Evolutionary conservation across 2,888 invertebrate species (phyloP), one percentile per base, ranked within the genome.

Genomic region (Rhingia campestris): DNA sequence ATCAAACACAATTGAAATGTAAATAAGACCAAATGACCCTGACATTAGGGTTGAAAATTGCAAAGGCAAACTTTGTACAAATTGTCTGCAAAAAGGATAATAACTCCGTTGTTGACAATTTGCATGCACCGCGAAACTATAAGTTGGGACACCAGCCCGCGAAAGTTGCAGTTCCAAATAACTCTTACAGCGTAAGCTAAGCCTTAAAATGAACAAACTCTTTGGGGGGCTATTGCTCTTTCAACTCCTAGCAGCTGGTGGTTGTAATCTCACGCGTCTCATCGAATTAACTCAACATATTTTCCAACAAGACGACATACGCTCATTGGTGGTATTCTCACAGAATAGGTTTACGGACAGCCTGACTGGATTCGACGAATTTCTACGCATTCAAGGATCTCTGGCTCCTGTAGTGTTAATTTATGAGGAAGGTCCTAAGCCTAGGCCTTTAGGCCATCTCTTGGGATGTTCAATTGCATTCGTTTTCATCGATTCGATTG

Each of bases 1-100:
- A 75, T 81, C 81, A 59, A 10, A 51, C 32, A 53, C 58, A 79
- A 79, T 79, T 79, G 58, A 79, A 79, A 51, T 79, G 77, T 39
- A 79, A 79, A 79, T 49, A 79, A 32, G 45, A 37, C 37, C 9
- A 70, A 70, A 64, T 58, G 33, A 64, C 61, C 59, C 61, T 58
- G 41, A 4, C 33, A 33, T 6, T n/a, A 9, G 51, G 54, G 12
- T 53, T 1, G n/a, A 14, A 10, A 64, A 47, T 64, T 47, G 45
- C 39, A 37, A 69, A 61, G 33, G 53, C 30, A 66, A 41, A 64
- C 37, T 64, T 54, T 66, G 30, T n/a, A 37, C 66, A 72, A 76
- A 76, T 76, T 72, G 61, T 72, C 35, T n/a, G 43, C 35, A 61
- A 76, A 72, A 61, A 35, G 53, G 61, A 72, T 63, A 69, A 54